A percentile compares a stretch with the other conserved stretches of the same genome.
Conservation (phyloP, 2,113 vertebrate genomes). For the Terrapene triunguis region DNA sequence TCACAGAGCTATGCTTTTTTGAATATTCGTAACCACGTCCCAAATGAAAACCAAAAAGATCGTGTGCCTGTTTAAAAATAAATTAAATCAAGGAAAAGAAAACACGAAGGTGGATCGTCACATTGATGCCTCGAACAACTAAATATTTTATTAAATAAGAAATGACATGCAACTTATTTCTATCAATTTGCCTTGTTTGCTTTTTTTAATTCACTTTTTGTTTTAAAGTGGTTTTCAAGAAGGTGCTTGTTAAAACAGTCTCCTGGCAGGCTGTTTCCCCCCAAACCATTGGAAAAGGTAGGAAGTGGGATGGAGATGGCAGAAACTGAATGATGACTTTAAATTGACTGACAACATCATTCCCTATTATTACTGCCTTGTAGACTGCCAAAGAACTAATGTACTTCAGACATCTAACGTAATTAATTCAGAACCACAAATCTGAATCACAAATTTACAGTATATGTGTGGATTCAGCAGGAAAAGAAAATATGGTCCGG, state of each 20-base stretch:
- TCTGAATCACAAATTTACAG: constrained; percentile 78
- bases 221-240: constrained; percentile 57
- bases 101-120: background rate
- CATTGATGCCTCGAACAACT: background rate
- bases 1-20: background rate
- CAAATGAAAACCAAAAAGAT: background rate
- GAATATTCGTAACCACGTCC: background rate
- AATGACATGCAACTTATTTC: constrained; percentile 57
- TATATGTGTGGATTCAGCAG: constrained; percentile 76
- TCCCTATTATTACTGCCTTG: constrained; percentile 76
- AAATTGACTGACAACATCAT: constrained; percentile 82
- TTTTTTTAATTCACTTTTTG: constrained; percentile 30
- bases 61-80: background rate
- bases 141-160: constrained; percentile 45
- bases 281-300: constrained; percentile 50
- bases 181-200: constrained; percentile 48
- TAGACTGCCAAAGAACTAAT: constrained; percentile 79
- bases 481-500: constrained; percentile 72
- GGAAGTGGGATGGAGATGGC: constrained; percentile 64
- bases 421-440: constrained; percentile 82
- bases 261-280: constrained; percentile 55
- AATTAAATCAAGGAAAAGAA: background rate
- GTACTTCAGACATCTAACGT: constrained; percentile 76
- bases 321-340: constrained; percentile 72
- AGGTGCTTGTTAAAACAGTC: constrained; percentile 59